Base-by-base conservation (phyloP, 1,140 invertebrate genomes). In the Phymastichus coffea region DNA sequence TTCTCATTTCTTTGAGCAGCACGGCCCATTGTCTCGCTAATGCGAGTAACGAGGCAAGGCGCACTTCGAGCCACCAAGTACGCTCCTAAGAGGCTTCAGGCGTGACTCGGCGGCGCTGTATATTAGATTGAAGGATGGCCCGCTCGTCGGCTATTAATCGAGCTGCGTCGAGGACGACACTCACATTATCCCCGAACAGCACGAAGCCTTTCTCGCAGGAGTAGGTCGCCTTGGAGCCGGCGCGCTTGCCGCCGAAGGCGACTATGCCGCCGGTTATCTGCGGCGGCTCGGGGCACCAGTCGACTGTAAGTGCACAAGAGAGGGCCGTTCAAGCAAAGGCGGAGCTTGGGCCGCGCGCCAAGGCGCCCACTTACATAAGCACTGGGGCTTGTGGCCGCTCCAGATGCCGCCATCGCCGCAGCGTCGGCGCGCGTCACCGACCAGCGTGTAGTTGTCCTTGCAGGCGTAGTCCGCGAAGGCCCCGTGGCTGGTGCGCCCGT, bases 171-270 rank as follows among this genome's bases (percentile, higher is more conserved):
- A 8, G 28, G 28, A 30, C 6, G n/a, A 19, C 51, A 77, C 83
- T 82, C 73, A 92, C 88, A 65, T 87, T 84, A 68, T 89, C 83
- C 41, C 94, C 94, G 49, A 91, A 88, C 1, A 96, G 79, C 30
- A 92, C 90, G 72, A 92, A 94, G 23, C 93, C 94, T 62, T 86
- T 83, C 64, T 92, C 85, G 69, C 94, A 97, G 4, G 81, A 81
- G 69, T 94, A 95, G 0, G 84, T 88, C 1, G 91, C 90, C 1
- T 85, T 87, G 6, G 90, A 90, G 10, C 90, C 90, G 7, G 87
- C 86, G 61, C 88, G 83, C 68, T 85, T 86, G 22, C 91, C 90
- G 9, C 82, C 84, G 0, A 84, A 83, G 1, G 79, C 73, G 0
- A 93, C 86, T 1, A 85, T 76, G n/a, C 89, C 91, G 1, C 92